Conservation (phyloP, 64 coral and sea anemone species). For the Porites lutea region DNA sequence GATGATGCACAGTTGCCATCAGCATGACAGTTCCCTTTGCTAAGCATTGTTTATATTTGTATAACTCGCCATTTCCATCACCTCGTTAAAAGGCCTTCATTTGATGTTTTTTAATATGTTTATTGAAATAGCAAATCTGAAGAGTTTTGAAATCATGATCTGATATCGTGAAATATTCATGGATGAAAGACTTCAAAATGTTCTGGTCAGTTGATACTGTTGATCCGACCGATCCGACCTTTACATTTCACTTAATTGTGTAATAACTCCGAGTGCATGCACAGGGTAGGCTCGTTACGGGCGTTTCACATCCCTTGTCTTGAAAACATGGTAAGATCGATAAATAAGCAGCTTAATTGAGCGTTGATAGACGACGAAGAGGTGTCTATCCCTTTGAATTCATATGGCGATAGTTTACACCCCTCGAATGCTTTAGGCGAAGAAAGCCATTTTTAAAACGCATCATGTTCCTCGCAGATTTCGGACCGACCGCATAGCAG, state of each 20-base stretch:
- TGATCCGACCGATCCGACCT: conserved; percentile 5
- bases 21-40: background rate
- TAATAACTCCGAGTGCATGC: background rate
- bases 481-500: background rate
- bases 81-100: background rate
- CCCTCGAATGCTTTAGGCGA: conserved; percentile 24
- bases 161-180: background rate
- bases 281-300: conserved; percentile 12
- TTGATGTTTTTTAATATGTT: background rate
- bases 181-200: background rate
- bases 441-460: conserved; percentile 47
- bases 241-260: conserved; percentile 18
- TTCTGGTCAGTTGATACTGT: conserved; percentile 21
- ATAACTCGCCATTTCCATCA: background rate
- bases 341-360: conserved; percentile 65
- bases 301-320: conserved; percentile 28
- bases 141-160: background rate
- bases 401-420: conserved; percentile 59
- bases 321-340: conserved; percentile 53
- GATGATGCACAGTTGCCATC: background rate
- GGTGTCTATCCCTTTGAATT: conserved; percentile 32
- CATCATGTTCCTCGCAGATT: background rate
- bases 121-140: background rate
- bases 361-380: conserved; percentile 49
- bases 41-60: background rate